Evolutionary conservation across 1,140 invertebrate species (phyloP), one percentile per base, ranked within the genome.

Genomic region (Drosophila mayri): DNA sequence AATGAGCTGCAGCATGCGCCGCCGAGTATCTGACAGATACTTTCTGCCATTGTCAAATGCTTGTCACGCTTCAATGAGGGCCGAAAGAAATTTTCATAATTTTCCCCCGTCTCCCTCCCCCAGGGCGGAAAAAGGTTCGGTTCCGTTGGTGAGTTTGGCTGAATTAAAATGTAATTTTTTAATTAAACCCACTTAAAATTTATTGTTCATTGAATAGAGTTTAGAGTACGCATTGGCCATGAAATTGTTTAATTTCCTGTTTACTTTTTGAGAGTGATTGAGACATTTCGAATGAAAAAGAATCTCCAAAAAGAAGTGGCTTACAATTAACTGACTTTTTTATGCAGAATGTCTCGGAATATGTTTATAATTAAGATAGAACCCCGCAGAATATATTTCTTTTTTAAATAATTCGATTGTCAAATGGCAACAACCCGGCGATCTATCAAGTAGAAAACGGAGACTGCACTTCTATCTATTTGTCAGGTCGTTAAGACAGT

Each of bases 181-280:
- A 87, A 88, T 87, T 87, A 80, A 84, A 80, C 72, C 62, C 85
- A 88, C 70, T 88, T 88, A 63, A 76, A 81, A 70, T 76, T 79
- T 72, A 74, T 75, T 88, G 68, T 75, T 73, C 46, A 72, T 86
- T 78, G 67, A 79, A 58, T 49, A 35, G 25, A 64, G 32, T 58
- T 88, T 88, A 77, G 57, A 50, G 74, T 60, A 61, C 47, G 75
- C 83, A 86, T 58, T 66, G 60, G 46, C 57, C 84, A 75, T 88
- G 85, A 88, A 88, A 88, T 90, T 88, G 76, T 63, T 60, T 59
- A 84, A 88, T 87, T 87, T 87, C 83, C 83, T 84, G 83, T 83
- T 64, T 60, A 14, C 7, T 18, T 18, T 41, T 55, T 12, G 2
- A 47, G 40, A 16, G 22, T 44, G 58, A 76, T 76, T 76, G 60